These are phyloP conservation scores for Drosophila athabasca DNA, from an alignment of 1,140 invertebrate genomes.

Conservation along the genomic window DNA sequence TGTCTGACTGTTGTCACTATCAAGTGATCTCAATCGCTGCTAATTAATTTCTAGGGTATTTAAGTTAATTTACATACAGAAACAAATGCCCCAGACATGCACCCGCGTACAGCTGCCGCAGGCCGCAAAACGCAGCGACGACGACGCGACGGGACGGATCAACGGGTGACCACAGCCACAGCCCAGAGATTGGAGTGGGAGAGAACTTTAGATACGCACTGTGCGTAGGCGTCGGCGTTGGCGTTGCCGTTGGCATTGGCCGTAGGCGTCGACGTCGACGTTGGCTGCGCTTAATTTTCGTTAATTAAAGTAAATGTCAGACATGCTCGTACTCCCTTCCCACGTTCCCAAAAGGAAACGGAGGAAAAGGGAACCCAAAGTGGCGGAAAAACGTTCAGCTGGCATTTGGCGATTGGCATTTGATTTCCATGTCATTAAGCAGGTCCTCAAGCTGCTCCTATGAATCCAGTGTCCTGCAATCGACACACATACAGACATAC, in stretches of 20 bases:
- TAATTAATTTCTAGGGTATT: conserved; percentile 82
- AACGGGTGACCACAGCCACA: too few relatives aligned
- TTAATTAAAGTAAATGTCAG: conserved; percentile 78
- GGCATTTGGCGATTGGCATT: conserved; percentile 44
- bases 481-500: too few relatives aligned
- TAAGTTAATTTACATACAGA: conserved; percentile 79
- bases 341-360: conserved; percentile 2
- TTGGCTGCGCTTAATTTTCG: conserved; percentile 56
- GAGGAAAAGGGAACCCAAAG: conserved; percentile 10
- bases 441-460: conserved; percentile 31
- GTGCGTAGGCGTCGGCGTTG: conserved; percentile 34
- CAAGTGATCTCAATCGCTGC: conserved; percentile 77
- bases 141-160: too few relatives aligned
- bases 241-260: conserved; percentile 19
- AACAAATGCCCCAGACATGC: conserved; percentile 62
- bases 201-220: conserved; percentile 22
- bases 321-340: conserved; percentile 6
- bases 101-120: conserved; percentile 53
- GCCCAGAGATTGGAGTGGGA: background rate
- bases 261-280: conserved; percentile 18
- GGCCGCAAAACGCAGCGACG: background rate
- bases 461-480: background rate
- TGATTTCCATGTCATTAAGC: conserved; percentile 76
- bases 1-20: conserved; percentile 64
- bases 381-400: conserved; percentile 64